Evolutionary conservation across 2,113 vertebrate genomes (phyloP).

Genomic region (Centropus unirufus): DNA sequence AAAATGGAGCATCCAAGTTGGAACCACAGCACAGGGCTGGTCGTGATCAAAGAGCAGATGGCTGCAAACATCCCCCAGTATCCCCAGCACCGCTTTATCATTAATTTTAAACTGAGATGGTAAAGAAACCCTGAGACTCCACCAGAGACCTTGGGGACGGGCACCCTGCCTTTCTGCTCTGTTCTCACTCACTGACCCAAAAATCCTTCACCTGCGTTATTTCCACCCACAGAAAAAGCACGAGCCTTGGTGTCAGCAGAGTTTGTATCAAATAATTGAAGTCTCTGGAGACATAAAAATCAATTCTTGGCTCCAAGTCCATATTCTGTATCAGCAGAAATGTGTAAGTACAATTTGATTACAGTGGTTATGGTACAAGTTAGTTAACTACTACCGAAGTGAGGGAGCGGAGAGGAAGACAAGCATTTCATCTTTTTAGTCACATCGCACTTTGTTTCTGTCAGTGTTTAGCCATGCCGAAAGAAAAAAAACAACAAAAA

Average conservation of each 20-base stretch:
- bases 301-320: background rate
- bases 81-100: background rate
- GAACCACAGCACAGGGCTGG: fast-evolving
- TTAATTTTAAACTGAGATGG: background rate
- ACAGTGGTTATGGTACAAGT: conserved; percentile 27
- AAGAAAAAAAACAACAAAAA: background rate
- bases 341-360: conserved; percentile 12
- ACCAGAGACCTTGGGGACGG: background rate
- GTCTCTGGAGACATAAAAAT: background rate
- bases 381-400: conserved; percentile 30
- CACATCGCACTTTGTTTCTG: background rate
- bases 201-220: background rate
- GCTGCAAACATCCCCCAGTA: background rate
- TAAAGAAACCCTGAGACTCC: background rate
- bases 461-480: background rate
- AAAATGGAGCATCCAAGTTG: background rate
- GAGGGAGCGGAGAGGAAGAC: background rate
- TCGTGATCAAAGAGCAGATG: background rate
- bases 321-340: conserved; percentile 46
- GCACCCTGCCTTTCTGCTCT: background rate
- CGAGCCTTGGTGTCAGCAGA: conserved; percentile 6
- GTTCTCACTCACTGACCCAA: fast-evolving
- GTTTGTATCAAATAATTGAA: conserved; percentile 20
- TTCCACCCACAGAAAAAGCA: background rate
- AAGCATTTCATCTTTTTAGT: conserved; percentile 3